These are phyloP conservation scores for Myripristis murdjan DNA, from an alignment of 2,797 vertebrate species.

Conservation along the genomic window DNA sequence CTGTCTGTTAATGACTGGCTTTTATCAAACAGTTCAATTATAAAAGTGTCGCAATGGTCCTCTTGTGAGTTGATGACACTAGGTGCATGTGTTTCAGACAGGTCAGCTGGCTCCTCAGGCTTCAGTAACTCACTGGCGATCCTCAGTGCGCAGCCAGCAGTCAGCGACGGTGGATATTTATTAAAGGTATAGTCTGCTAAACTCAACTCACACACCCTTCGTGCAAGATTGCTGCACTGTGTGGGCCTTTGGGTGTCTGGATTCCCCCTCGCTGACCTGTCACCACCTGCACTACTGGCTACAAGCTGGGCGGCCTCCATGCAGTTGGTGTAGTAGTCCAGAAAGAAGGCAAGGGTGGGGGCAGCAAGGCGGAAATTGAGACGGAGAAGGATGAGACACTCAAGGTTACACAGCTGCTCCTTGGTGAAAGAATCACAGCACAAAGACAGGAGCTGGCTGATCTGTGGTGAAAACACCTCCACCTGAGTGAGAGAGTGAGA, in stretches of 20 bases:
- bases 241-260: conserved; percentile 3
- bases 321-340: conserved; percentile 89
- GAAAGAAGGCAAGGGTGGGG: conserved; percentile 92
- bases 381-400: conserved; percentile 91
- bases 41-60: conserved; percentile 13
- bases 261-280: not conserved
- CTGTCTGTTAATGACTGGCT: not conserved
- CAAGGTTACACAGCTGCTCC: conserved; percentile 94
- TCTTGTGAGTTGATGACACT: not conserved
- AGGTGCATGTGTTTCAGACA: not conserved
- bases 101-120: conserved; percentile 2
- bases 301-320: conserved; percentile 17
- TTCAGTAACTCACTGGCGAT: conserved; percentile 86
- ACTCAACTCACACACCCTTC: conserved; percentile 90
- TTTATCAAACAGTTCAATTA: conserved; percentile 16
- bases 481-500: conserved; percentile 87
- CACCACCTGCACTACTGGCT: not conserved
- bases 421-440: conserved; percentile 91
- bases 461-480: conserved; percentile 90
- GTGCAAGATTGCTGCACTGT: conserved; percentile 83
- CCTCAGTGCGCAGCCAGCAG: conserved; percentile 88
- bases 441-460: conserved; percentile 91
- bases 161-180: conserved; percentile 89
- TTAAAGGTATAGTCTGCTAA: conserved; percentile 94
- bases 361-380: conserved; percentile 89